Conservation (phyloP, 2,797 vertebrate genomes). For the Pogoniulus pusillus region DNA sequence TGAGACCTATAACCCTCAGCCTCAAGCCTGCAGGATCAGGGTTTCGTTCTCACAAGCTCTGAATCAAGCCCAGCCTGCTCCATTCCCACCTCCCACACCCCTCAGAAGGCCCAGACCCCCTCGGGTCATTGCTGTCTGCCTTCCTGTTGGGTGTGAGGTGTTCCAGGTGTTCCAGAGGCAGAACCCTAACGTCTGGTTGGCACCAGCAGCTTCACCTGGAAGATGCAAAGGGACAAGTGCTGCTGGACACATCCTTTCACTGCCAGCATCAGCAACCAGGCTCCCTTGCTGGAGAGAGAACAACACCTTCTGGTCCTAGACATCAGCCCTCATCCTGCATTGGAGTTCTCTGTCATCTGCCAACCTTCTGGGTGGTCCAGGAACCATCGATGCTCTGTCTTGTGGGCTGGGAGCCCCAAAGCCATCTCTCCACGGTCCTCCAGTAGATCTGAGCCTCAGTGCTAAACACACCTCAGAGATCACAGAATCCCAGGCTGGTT, state of each 20-base stretch:
- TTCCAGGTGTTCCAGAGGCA: background rate
- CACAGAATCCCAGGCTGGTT: background rate
- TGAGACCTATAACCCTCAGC: background rate
- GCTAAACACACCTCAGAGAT: background rate
- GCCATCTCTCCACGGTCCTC: background rate
- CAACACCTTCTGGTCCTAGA: background rate
- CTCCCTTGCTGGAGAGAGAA: background rate
- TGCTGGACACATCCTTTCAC: background rate
- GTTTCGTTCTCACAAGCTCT: background rate
- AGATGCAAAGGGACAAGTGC: background rate
- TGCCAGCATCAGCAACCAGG: background rate
- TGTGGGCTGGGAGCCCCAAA: background rate
- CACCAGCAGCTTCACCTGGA: background rate
- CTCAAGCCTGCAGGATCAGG: background rate
- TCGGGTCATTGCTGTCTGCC: fast-evolving
- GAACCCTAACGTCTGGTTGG: background rate
- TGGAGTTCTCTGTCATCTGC: no score
- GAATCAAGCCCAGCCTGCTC: background rate
- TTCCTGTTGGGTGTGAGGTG: fast-evolving
- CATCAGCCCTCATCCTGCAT: background rate
- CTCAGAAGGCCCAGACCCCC: background rate
- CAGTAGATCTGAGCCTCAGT: no score
- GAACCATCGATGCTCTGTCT: fast-evolving
- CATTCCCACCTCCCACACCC: fast-evolving
- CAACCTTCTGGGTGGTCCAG: no score